These are phyloP conservation scores for Perizoma flavofasciatum DNA, from an alignment of 2,888 invertebrate species.

Conservation along the genomic window DNA sequence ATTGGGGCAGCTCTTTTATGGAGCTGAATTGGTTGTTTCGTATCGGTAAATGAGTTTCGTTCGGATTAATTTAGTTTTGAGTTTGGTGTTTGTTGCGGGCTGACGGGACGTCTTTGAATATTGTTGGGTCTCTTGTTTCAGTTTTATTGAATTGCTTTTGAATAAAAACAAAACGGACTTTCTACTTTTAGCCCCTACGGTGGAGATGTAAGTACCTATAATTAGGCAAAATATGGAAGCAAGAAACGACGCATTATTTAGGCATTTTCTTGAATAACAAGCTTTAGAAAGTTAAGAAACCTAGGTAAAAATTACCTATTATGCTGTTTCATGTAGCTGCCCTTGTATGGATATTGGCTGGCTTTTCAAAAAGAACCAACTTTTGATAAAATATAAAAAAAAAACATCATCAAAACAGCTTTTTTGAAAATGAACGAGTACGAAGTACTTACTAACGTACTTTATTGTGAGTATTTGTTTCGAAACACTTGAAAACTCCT, in stretches of 20 bases:
- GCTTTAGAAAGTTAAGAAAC: no score
- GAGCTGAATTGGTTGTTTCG: conserved; percentile 57
- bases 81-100: conserved; percentile 46
- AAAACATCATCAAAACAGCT: neutral
- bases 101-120: neutral
- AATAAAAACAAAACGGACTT: no score
- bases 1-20: conserved; percentile 58
- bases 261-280: no score
- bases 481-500: conserved; percentile 34
- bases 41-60: conserved; percentile 81
- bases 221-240: no score
- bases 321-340: neutral
- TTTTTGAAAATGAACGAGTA: conserved; percentile 1
- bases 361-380: neutral
- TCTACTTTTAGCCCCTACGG: no score
- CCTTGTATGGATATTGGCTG: neutral
- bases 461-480: conserved; percentile 21
- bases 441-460: no score
- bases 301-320: no score
- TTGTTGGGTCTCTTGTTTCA: no score
- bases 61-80: conserved; percentile 74
- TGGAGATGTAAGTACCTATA: no score
- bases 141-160: conserved; percentile 9
- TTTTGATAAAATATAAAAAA: neutral
- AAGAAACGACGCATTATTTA: no score